Base-by-base conservation (phyloP, 1,140 invertebrate genomes). In the Platyscapa corneri region DNA sequence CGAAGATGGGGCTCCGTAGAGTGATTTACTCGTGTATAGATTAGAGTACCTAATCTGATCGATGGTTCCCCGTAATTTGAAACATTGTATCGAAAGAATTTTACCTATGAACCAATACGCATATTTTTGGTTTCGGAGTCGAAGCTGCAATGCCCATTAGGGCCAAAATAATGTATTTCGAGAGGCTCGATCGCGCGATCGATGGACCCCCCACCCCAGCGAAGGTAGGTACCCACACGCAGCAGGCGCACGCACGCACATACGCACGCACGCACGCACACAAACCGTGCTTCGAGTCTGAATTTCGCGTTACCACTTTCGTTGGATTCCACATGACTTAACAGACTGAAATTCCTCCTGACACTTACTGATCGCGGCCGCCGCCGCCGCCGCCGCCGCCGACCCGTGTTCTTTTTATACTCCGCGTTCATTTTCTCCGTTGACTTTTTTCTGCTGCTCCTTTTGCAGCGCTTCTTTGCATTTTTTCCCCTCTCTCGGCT, bases 311-410 rank as follows among this genome's bases (percentile, higher is more conserved):
- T 39, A 76, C 64, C 83, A 84, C 76, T 84, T 60, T 79, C 46
- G 75, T 84, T 75, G 76, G 65, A 84, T 84, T 84, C 83, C 83
- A 72, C 56, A 34, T 77, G 82, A 83, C 39, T 83, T 76, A 83
- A 83, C 82, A 77, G 74, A 83, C 74, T 34, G 42, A 83, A 83
- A 83, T 83, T 67, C 60, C 74, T 60, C 42, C 82, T 83, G 82
- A 83, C 82, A 83, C 82, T 83, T 83, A 67, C 74, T 74, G 82
- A 64, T 76, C 72, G 81, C 32, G 37, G n/a, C 72, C 32, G 37
- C 37, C 70, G 23, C 14, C 7, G 16, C 32, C 34, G 34, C 32
- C 75, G 16, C 18, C 34, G 10, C 75, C 23, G 27, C 3, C 16
- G 30, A n/a, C n/a, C 56, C 82, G 34, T 75, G 53, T 83, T 70